Evolutionary conservation across 2,797 vertebrate genomes (phyloP).

Genomic region (Sebastes reedi): DNA sequence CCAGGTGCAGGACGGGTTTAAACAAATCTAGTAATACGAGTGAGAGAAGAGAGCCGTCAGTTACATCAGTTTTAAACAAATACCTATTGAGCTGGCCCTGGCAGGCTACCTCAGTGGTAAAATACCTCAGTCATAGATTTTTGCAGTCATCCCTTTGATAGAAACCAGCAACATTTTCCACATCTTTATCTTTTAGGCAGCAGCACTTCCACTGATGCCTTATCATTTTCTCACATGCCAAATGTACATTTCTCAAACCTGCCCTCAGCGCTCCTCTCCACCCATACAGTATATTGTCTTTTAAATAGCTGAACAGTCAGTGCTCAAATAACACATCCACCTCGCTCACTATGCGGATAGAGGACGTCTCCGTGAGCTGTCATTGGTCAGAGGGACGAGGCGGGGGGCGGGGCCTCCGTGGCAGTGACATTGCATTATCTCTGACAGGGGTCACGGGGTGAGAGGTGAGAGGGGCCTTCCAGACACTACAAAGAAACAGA

Average conservation of each 20-base stretch:
- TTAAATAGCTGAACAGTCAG: neutral
- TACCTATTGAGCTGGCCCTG: neutral
- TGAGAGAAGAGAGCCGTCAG: neutral
- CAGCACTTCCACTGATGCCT: conserved; percentile 20
- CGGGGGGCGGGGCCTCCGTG: conserved; percentile 26
- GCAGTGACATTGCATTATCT: conserved; percentile 64
- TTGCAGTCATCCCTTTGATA: conserved; percentile 12
- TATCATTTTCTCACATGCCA: conserved; percentile 32
- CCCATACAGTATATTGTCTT: neutral
- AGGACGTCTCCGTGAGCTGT: neutral
- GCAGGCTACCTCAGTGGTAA: neutral
- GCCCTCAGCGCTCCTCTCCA: neutral
- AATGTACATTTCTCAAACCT: conserved; percentile 22
- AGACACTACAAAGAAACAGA: conserved; percentile 70
- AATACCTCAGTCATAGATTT: neutral
- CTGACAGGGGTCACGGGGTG: conserved; percentile 48
- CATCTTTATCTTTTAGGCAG: conserved; percentile 20
- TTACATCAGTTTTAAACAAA: neutral
- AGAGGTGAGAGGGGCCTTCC: conserved; percentile 43
- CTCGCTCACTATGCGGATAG: neutral
- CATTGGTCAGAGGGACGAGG: conserved; percentile 32
- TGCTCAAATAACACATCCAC: neutral
- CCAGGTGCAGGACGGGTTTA: neutral
- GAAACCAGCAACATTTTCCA: conserved; percentile 37
- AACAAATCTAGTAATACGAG: no score